These are phyloP conservation scores for Mastigias papua DNA, from an alignment of 30 jellyfish, hydroid and myxozoan species.

Conservation along the genomic window DNA sequence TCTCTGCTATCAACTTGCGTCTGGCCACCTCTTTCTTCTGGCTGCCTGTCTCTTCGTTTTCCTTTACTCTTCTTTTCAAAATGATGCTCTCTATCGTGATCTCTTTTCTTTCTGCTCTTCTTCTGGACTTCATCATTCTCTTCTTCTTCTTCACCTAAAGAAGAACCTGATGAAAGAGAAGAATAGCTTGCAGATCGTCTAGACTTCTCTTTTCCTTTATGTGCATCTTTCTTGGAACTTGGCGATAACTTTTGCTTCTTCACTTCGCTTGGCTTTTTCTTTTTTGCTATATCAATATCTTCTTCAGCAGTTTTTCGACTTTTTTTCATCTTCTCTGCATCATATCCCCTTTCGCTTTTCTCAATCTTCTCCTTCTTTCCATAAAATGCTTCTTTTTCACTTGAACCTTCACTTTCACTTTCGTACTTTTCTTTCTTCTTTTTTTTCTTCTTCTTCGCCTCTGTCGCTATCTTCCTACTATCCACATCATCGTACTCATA, in stretches of 20 bases:
- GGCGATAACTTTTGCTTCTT: conserved; percentile 49
- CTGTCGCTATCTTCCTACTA: conserved; percentile 19
- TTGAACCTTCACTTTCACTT: conserved; percentile 40
- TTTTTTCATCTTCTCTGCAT: conserved; percentile 44
- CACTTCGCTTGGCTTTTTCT: conserved; percentile 24
- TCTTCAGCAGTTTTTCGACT: conserved; percentile 35
- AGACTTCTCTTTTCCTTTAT: conserved; percentile 27
- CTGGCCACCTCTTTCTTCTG: conserved; percentile 37
- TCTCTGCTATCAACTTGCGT: conserved; percentile 55
- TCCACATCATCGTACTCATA: conserved; percentile 40
- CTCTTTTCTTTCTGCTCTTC: conserved; percentile 17
- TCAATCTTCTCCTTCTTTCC: conserved; percentile 28
- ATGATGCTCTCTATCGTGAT: conserved; percentile 29
- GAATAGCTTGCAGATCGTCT: conserved; percentile 52
- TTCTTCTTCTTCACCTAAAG: conserved; percentile 22
- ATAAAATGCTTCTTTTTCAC: conserved; percentile 24
- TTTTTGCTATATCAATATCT: conserved; percentile 38
- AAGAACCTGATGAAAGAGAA: conserved; percentile 46
- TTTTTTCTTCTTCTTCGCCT: conserved; percentile 42
- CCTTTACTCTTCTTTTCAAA: conserved; percentile 44
- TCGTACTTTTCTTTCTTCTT: conserved; percentile 48
- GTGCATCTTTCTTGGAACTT: conserved; percentile 13
- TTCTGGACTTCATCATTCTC: conserved; percentile 24
- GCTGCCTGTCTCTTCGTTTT: conserved; percentile 45
- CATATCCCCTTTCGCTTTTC: conserved; percentile 23